A percentile compares a stretch with the other conserved stretches of the same genome.
These are phyloP conservation scores for Polydrusus cervinus DNA, from an alignment of 2,888 invertebrate species.

Conservation along the genomic window DNA sequence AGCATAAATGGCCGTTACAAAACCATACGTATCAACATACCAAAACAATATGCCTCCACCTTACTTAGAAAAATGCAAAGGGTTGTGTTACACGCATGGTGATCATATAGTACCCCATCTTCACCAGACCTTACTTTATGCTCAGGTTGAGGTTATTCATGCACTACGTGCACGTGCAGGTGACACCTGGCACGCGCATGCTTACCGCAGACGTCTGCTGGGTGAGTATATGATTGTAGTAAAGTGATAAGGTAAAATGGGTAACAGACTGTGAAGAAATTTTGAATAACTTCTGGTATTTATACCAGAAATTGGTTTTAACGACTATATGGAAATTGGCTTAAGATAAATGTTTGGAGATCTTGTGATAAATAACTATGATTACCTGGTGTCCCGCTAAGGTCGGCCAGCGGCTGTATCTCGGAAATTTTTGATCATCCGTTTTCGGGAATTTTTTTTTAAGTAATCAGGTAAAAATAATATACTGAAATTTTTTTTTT, in stretches of 20 bases:
- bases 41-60: conserved; percentile 36
- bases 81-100: conserved; percentile 37
- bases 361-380: no score
- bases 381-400: no score
- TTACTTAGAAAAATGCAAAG: conserved; percentile 29
- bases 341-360: background rate
- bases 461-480: no score
- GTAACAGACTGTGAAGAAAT: conserved; percentile 31
- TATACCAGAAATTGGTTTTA: background rate
- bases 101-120: conserved; percentile 38
- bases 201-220: conserved; percentile 36
- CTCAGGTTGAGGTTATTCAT: conserved; percentile 48
- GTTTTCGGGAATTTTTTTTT: no score
- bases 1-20: conserved; percentile 46
- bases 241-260: conserved; percentile 16
- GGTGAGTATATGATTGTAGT: conserved; percentile 14
- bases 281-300: conserved; percentile 17
- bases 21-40: conserved; percentile 40
- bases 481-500: no score
- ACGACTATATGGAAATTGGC: conserved; percentile 23
- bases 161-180: conserved; percentile 58
- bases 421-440: no score
- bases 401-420: no score
- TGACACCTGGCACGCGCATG: conserved; percentile 62
- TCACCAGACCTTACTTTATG: conserved; percentile 43